Conservation (phyloP, 2,888 invertebrate species). For the Phyllotreta cruciferae region DNA sequence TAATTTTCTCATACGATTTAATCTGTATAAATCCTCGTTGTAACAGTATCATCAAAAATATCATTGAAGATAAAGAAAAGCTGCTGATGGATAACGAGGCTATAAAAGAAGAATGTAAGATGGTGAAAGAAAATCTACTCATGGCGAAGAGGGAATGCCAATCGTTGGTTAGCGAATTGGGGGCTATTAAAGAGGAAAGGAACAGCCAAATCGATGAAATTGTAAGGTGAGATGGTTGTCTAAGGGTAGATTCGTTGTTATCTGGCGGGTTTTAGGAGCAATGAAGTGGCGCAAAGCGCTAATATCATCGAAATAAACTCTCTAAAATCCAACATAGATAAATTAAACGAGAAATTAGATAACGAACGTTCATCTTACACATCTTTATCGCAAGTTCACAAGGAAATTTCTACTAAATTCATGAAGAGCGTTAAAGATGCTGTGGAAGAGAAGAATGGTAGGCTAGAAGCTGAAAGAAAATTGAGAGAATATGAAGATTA, state of each 20-base stretch:
- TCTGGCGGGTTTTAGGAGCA: conserved; percentile 33
- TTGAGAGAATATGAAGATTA: conserved; percentile 31
- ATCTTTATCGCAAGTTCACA: conserved; percentile 47
- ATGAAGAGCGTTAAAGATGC: conserved; percentile 48
- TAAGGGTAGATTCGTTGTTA: neutral
- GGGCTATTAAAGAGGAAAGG: conserved; percentile 36
- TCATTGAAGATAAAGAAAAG: conserved; percentile 30
- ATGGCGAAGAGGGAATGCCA: conserved; percentile 22
- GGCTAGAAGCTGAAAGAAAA: conserved; percentile 40
- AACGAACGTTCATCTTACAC: conserved; percentile 44
- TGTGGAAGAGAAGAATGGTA: conserved; percentile 48
- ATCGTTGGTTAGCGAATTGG: conserved; percentile 35
- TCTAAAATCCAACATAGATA: conserved; percentile 39
- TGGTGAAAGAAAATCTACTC: conserved; percentile 19
- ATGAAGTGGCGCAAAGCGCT: conserved; percentile 37
- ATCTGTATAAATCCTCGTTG: conserved; percentile 4
- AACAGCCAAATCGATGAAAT: conserved; percentile 40
- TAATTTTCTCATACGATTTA: neutral
- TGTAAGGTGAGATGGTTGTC: conserved; percentile 25
- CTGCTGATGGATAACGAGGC: conserved; percentile 35
- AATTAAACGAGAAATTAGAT: conserved; percentile 38
- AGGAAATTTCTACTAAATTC: conserved; percentile 49
- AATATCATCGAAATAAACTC: conserved; percentile 40
- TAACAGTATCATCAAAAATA: conserved; percentile 35
- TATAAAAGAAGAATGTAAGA: conserved; percentile 26